phyloP scores from a whole-genome alignment of 1,140 invertebrate genomes.

The Heliconius congener region DNA sequence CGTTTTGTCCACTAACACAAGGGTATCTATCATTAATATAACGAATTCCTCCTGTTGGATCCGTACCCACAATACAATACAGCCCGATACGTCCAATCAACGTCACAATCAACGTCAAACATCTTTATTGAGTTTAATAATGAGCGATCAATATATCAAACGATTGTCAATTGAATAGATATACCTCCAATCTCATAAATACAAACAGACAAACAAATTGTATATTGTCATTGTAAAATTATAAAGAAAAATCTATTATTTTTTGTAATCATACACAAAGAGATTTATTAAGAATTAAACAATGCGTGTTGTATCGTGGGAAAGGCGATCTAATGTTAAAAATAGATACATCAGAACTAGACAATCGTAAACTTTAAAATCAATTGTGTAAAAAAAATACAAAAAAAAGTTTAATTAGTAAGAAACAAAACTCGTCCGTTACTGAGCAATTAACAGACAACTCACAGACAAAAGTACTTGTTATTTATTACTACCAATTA shows the following conservation, averaged over 20 bases:
- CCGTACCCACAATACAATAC: background rate
- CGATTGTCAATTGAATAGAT: background rate
- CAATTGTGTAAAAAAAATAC: background rate
- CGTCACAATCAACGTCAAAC: slow-evolving; percentile 4
- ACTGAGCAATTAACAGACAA: no score
- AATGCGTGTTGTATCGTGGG: slow-evolving; percentile 5
- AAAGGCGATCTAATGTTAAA: background rate
- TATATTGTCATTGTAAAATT: background rate
- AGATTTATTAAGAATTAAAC: slow-evolving; percentile 9
- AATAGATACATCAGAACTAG: background rate
- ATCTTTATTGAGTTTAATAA: background rate
- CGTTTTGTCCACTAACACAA: background rate
- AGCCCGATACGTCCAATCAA: background rate
- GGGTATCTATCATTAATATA: background rate
- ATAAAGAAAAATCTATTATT: background rate
- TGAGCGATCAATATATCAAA: background rate
- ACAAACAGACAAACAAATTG: background rate
- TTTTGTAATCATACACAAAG: background rate
- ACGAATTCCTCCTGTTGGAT: background rate
- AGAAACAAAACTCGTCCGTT: background rate
- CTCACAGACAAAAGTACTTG: no score
- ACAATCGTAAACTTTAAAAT: background rate
- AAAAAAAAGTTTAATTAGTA: background rate
- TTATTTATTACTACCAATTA: no score
- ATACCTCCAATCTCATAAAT: background rate